Percentiles rank a stretch among this genome's conserved stretches.
Conservation (phyloP, 2,888 invertebrate species). For the Apamea crenata region DNA sequence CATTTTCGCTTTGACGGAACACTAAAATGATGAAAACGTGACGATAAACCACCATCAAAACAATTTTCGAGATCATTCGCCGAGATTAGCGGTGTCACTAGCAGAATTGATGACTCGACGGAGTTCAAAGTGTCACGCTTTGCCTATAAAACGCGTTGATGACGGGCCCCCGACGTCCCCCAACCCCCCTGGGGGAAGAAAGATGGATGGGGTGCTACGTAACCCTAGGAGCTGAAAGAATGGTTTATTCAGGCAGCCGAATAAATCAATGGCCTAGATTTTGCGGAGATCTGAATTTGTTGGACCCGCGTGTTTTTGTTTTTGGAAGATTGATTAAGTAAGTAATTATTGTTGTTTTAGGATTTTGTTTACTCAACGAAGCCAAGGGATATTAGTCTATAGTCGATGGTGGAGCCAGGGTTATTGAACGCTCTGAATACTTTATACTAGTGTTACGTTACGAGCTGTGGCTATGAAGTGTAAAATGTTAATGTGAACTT, state of each 20-base stretch:
- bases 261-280: constrained; percentile 46
- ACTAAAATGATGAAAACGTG: constrained; percentile 33
- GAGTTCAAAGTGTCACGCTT: constrained; percentile 31
- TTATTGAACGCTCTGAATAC: constrained; percentile 1
- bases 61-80: constrained; percentile 34
- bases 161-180: constrained; percentile 3
- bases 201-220: constrained; percentile 36
- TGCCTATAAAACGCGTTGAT: constrained; percentile 34
- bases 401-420: neutral
- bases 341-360: constrained; percentile 1
- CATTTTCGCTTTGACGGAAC: neutral
- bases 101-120: constrained; percentile 38
- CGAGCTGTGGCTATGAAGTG: neutral
- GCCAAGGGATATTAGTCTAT: neutral
- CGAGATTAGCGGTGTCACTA: constrained; percentile 32
- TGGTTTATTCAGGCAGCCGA: neutral
- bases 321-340: constrained; percentile 1
- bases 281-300: constrained; percentile 14
- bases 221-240: constrained; percentile 19
- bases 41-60: neutral
- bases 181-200: neutral
- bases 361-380: neutral
- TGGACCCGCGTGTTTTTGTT: neutral
- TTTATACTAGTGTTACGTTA: neutral
- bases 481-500: neutral